Evolutionary conservation across 2,888 invertebrate genomes (phyloP).

Genomic region (Strigamia crassipes): DNA sequence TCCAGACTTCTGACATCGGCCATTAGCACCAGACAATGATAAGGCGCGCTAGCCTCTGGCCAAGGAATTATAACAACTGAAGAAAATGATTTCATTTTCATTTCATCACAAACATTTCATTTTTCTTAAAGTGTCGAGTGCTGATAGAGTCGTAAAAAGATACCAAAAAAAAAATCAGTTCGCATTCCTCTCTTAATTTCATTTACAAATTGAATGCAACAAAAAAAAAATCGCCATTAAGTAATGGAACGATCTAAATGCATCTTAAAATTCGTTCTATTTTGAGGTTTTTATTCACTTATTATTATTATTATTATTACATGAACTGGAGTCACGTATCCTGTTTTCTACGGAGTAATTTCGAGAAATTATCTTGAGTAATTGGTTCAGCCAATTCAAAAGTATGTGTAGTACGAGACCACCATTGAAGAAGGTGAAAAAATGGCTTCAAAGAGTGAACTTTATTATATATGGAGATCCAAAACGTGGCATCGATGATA

Average conservation of each 20-base stretch:
- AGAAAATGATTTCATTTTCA: constrained; percentile 11
- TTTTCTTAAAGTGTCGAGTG: background rate
- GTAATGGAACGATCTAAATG: background rate
- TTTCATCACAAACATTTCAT: background rate
- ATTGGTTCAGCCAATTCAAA: background rate
- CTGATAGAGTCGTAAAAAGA: background rate
- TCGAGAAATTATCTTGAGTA: constrained; percentile 3
- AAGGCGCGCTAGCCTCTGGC: constrained; percentile 17
- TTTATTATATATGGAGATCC: constrained; percentile 5
- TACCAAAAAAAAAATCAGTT: background rate
- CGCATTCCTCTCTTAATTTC: background rate
- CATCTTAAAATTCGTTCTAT: background rate
- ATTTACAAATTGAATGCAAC: background rate
- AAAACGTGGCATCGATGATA: background rate
- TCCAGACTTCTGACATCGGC: constrained; percentile 27
- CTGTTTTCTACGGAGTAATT: constrained; percentile 17
- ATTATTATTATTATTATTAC: background rate
- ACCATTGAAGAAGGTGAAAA: constrained; percentile 20
- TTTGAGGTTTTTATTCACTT: background rate
- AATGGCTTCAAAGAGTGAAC: constrained; percentile 22
- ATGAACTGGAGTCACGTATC: background rate
- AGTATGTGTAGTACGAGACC: background rate
- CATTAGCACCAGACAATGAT: constrained; percentile 30
- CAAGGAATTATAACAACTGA: constrained; percentile 6
- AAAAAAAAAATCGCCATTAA: background rate